Conservation (phyloP, 2,113 vertebrate species). For the Lophura nycthemera region DNA sequence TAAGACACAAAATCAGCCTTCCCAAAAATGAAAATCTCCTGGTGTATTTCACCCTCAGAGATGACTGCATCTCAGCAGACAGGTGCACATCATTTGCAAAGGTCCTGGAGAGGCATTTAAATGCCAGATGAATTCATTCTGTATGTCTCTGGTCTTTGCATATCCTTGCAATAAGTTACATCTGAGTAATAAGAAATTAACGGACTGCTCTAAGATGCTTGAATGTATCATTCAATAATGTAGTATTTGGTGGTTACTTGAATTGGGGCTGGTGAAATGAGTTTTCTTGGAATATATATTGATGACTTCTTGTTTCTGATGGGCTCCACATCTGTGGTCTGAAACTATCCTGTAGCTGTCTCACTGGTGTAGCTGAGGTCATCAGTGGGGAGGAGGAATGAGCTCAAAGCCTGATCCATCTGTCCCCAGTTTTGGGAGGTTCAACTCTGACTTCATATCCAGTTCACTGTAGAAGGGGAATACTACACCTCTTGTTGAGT, state of each 20-base stretch:
- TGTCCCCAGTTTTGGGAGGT: background rate
- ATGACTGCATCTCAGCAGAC: background rate
- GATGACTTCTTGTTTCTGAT: background rate
- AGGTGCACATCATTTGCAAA: background rate
- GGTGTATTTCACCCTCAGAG: background rate
- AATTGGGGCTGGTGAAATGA: background rate
- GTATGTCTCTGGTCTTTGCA: background rate
- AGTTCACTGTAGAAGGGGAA: background rate
- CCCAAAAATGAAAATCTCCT: background rate
- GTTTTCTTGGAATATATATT: background rate
- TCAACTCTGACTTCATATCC: background rate
- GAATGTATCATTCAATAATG: background rate
- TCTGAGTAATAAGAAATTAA: slow-evolving; percentile 27
- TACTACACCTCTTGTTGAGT: background rate
- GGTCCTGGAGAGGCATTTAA: background rate
- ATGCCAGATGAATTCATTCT: background rate
- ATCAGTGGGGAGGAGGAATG: background rate
- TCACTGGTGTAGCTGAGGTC: background rate
- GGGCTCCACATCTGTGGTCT: background rate
- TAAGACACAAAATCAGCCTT: background rate
- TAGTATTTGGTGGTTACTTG: background rate
- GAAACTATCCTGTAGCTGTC: background rate
- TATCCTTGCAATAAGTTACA: background rate
- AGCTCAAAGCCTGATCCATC: background rate
- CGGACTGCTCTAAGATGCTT: background rate